These are phyloP conservation scores for Metopia argyrocephala DNA, from an alignment of 2,888 invertebrate species.

Conservation along the genomic window DNA sequence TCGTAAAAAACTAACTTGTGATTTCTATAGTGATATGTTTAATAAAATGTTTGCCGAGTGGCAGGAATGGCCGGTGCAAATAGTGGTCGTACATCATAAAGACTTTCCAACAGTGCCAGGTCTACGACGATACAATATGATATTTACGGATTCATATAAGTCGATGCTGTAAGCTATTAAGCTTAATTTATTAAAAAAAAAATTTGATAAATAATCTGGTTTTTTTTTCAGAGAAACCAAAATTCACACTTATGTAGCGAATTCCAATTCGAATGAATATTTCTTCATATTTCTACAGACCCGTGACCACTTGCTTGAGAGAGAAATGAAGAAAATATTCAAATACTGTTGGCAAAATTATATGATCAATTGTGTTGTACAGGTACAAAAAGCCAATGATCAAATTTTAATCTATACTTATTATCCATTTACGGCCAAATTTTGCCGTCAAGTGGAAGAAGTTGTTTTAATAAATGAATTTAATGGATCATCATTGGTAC, in stretches of 20 bases:
- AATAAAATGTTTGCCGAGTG: conserved; percentile 67
- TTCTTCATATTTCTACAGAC: conserved; percentile 57
- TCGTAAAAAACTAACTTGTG: conserved; percentile 65
- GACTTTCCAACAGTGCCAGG: neutral
- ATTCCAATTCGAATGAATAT: conserved; percentile 60
- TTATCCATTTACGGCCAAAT: conserved; percentile 52
- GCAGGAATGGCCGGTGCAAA: conserved; percentile 67
- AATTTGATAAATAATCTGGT: neutral
- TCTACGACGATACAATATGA: conserved; percentile 46
- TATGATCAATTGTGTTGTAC: conserved; percentile 63
- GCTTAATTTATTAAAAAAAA: neutral
- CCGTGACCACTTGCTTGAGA: conserved; percentile 6
- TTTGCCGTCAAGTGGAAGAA: conserved; percentile 39
- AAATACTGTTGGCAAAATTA: conserved; percentile 63
- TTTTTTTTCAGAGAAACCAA: neutral
- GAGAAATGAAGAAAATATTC: conserved; percentile 42
- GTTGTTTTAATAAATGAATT: conserved; percentile 24
- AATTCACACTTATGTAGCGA: conserved; percentile 22
- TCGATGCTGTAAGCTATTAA: conserved; percentile 66
- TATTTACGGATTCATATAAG: conserved; percentile 62
- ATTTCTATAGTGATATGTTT: conserved; percentile 71
- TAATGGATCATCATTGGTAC: conserved; percentile 24
- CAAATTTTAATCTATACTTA: conserved; percentile 53
- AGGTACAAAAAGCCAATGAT: conserved; percentile 38
- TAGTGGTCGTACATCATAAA: conserved; percentile 65